phyloP scores from a whole-genome alignment of 2,797 vertebrate genomes.

The Enteromius trimaculatus region DNA sequence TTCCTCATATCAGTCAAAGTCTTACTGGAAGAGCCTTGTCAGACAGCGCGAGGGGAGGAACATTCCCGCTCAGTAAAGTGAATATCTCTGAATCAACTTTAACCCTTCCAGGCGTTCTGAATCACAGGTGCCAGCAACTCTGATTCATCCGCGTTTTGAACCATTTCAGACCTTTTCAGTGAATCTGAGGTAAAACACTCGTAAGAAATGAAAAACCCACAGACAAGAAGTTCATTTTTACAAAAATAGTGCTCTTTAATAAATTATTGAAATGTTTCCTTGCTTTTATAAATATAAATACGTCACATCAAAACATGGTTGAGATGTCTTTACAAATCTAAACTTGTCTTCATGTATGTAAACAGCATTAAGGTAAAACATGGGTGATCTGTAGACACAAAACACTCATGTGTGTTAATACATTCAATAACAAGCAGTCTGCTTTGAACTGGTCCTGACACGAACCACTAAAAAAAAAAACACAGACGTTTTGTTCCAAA shows the following conservation, averaged over 20 bases:
- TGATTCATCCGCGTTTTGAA: background rate
- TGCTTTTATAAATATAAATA: constrained; percentile 94
- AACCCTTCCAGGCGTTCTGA: constrained; percentile 45
- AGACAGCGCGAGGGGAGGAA: background rate
- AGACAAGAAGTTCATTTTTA: constrained; percentile 64
- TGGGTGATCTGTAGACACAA: constrained; percentile 53
- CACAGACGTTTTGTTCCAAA: constrained; percentile 40
- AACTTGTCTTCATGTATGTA: constrained; percentile 78
- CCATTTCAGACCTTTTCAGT: background rate
- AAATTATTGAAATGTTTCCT: constrained; percentile 89
- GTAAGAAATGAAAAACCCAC: constrained; percentile 38
- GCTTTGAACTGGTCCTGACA: constrained; percentile 58
- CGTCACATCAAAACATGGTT: constrained; percentile 78
- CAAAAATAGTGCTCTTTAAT: constrained; percentile 99
- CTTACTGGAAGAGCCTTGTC: constrained; percentile 55
- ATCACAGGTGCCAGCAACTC: constrained; percentile 41
- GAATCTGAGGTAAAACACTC: constrained; percentile 15
- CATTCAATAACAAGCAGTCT: constrained; percentile 70
- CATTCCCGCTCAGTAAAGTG: constrained; percentile 49
- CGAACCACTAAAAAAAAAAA: constrained; percentile 26
- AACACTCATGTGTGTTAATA: constrained; percentile 61
- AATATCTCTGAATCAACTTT: constrained; percentile 57
- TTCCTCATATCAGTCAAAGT: constrained; percentile 51
- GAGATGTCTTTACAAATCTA: constrained; percentile 86
- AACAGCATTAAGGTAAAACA: constrained; percentile 77